A percentile compares a stretch with the other conserved stretches of the same genome.
phyloP scores from a whole-genome alignment of 2,113 vertebrate genomes.

The Machaerirhynchus nigripectus region DNA sequence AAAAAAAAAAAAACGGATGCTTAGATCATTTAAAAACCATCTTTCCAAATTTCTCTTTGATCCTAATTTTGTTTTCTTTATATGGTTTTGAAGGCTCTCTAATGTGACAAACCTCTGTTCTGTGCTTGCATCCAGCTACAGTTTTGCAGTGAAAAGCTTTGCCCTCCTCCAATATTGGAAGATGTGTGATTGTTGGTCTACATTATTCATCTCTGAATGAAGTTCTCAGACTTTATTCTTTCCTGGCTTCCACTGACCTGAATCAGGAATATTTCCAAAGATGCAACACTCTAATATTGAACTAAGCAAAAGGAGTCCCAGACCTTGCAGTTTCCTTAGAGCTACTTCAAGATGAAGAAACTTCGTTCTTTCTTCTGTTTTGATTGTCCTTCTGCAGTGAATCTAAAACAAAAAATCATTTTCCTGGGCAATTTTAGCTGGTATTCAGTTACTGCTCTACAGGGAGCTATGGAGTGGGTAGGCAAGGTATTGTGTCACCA shows the following conservation, averaged over 20 bases:
- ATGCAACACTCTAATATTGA: background rate
- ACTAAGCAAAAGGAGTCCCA: background rate
- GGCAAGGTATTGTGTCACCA: background rate
- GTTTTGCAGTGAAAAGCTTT: background rate
- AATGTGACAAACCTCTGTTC: background rate
- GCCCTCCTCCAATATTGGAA: background rate
- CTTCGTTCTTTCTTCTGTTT: background rate
- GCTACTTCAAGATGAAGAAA: background rate
- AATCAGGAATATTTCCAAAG: conserved; percentile 13
- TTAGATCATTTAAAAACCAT: background rate
- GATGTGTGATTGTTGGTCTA: background rate
- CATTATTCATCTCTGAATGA: background rate
- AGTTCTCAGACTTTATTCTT: conserved; percentile 7
- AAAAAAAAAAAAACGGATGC: background rate
- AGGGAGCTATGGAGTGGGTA: background rate
- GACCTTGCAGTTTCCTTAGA: background rate
- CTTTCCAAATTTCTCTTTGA: background rate
- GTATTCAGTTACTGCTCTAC: background rate
- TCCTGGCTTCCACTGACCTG: background rate
- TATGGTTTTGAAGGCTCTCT: background rate
- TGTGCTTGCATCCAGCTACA: background rate
- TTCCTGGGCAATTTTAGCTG: background rate
- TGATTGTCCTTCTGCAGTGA: background rate
- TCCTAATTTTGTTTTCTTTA: background rate
- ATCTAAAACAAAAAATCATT: background rate